Percentiles rank a stretch among this genome's conserved stretches.
Evolutionary conservation across 2,888 invertebrate genomes (phyloP).

Genomic region (Drosophila buzzatii): DNA sequence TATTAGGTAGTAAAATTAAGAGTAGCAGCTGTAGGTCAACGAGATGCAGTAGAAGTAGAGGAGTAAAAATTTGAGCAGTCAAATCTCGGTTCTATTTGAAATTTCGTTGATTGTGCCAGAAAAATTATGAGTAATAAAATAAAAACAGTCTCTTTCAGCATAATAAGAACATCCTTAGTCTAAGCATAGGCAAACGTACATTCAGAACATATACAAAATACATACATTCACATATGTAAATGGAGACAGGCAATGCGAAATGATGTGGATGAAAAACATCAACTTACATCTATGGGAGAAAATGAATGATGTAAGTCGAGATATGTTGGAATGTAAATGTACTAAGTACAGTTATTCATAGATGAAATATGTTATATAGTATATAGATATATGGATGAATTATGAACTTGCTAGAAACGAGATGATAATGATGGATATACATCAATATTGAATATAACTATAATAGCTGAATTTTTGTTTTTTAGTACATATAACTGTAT

Average conservation of each 20-base stretch:
- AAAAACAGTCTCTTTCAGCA: background rate
- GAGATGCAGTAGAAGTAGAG: background rate
- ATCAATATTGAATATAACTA: constrained; percentile 38
- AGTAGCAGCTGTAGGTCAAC: background rate
- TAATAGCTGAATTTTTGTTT: constrained; percentile 29
- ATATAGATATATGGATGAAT: background rate
- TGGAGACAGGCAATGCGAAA: background rate
- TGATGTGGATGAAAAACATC: constrained; percentile 3
- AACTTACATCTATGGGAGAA: background rate
- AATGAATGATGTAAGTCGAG: constrained; percentile 3
- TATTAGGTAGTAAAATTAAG: background rate
- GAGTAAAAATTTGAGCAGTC: background rate
- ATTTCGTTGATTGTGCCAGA: too few species aligned
- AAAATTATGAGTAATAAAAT: background rate
- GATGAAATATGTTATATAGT: background rate
- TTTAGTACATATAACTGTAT: constrained; percentile 18
- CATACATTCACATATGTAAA: constrained; percentile 8
- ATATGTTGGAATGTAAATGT: background rate
- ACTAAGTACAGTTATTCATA: background rate
- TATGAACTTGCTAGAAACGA: background rate
- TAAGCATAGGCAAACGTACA: constrained; percentile 5
- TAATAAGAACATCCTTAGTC: background rate
- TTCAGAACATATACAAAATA: constrained; percentile 1
- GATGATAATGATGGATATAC: background rate
- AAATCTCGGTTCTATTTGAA: too few species aligned